Evolutionary conservation across 2,113 vertebrate species (phyloP), one percentile per base, ranked within the genome.

Genomic region (Rhinopomastus cyanomelas): DNA sequence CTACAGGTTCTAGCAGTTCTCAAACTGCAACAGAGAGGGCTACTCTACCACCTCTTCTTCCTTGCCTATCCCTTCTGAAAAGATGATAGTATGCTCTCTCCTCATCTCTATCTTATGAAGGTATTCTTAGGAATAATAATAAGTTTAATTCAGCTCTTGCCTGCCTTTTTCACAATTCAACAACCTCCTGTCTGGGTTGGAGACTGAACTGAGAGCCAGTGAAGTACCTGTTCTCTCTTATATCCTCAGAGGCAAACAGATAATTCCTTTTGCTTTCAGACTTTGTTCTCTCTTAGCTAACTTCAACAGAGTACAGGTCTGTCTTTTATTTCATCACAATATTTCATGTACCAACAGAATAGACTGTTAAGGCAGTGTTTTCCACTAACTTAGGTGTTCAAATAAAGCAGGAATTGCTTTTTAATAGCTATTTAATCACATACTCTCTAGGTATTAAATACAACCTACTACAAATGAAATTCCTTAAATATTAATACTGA

Each of bases 181-280:
- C 60, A 5, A 21, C 12, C 23, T 80, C 8, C 19, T 59, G 2
- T 9, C 4, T 68, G 23, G 77, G 21, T n/a, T 2, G 12, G 26
- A 83, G n/a, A 51, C 16, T 73, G 42, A 66, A 39, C 9, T 62
- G 44, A 78, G 20, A 81, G 12, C 16, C 30, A 37, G 14, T 34
- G 11, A 30, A 11, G 2, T 42, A 6, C n/a, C 3, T 37, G 3
- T 37, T 3, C 14, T 76, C 18, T 11, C 11, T 60, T 16, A 37
- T 9, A 3, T 6, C 7, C 9, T 8, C 27, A 44, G 48, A 68
- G 12, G 72, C 8, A 81, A 48, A 29, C 1, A 0, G 49, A 6
- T 37, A 23, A 26, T 5, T 44, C 8, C 8, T 11, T 66, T 12
- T 78, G 4, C 7, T 85, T 20, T 87, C 44, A 68, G 23, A 81